phyloP scores from a whole-genome alignment of 2,888 invertebrate species.

The Cheilosia pagana region DNA sequence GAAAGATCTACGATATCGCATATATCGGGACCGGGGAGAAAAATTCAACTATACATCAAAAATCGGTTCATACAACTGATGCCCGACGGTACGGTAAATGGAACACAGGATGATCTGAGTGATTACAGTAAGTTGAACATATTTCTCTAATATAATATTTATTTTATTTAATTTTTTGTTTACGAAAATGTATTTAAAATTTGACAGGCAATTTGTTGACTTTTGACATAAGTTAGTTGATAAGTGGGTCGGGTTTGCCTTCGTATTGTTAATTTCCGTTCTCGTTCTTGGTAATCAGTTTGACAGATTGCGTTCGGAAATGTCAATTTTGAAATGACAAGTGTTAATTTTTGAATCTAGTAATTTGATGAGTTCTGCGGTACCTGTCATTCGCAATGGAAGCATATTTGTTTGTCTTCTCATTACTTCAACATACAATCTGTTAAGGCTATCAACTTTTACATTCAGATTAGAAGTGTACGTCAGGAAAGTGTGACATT shows the following conservation, averaged over 20 bases:
- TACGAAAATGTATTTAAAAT: not conserved
- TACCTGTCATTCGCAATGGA: too few species aligned
- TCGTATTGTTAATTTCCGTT: not conserved
- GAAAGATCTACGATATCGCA: constrained; percentile 92
- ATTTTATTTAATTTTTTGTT: not conserved
- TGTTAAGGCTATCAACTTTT: too few species aligned
- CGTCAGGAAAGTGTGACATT: too few species aligned
- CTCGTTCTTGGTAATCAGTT: not conserved
- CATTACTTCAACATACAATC: too few species aligned
- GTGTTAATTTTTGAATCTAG: not conserved
- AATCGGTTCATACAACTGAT: constrained; percentile 92
- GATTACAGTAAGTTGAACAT: constrained; percentile 90
- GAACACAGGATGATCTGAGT: constrained; percentile 91
- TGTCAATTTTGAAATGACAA: not conserved
- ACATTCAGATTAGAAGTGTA: too few species aligned
- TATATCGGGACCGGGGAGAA: constrained; percentile 91
- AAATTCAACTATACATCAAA: constrained; percentile 93
- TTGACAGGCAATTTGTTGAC: constrained; percentile 17
- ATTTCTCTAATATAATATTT: constrained; percentile 3
- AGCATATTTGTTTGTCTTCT: too few species aligned
- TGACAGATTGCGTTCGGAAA: not conserved
- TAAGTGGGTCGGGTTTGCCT: not conserved
- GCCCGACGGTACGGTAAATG: constrained; percentile 93
- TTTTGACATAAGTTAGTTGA: constrained; percentile 1
- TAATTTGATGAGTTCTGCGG: too few species aligned